These are phyloP conservation scores for Cydia splendana DNA, from an alignment of 1,140 invertebrate species.

Conservation along the genomic window DNA sequence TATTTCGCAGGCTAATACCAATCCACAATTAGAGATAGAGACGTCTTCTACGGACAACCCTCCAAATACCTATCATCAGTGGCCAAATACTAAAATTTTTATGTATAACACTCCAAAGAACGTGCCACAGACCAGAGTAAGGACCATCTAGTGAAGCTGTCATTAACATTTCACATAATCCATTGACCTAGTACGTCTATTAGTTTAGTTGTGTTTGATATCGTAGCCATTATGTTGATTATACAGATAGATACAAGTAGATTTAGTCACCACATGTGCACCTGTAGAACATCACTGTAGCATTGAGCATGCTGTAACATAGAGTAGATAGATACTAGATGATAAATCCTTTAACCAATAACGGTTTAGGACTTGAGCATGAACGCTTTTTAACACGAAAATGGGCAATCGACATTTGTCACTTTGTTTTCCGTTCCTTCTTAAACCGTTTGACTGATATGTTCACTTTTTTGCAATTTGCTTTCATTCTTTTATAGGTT, in stretches of 20 bases:
- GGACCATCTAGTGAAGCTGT: conserved; percentile 1
- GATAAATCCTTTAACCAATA: not conserved
- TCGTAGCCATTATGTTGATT: not conserved
- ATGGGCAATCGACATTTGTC: conserved; percentile 2
- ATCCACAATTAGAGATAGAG: too few species aligned
- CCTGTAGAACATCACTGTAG: not conserved
- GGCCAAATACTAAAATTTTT: too few species aligned
- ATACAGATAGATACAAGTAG: not conserved
- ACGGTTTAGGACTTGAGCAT: not conserved
- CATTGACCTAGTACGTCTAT: not conserved
- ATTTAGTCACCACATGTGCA: conserved; percentile 5
- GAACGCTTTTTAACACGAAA: conserved; percentile 3
- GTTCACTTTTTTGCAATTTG: conserved; percentile 76
- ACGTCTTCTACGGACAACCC: too few species aligned
- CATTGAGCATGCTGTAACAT: conserved; percentile 24
- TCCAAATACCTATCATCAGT: too few species aligned
- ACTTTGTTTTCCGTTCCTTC: conserved; percentile 3
- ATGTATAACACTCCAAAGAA: too few species aligned
- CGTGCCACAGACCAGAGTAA: not conserved
- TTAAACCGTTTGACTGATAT: conserved; percentile 36
- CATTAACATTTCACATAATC: too few species aligned
- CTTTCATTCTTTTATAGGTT: conserved; percentile 79
- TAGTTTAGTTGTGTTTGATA: conserved; percentile 4
- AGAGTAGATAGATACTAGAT: not conserved
- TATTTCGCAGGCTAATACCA: too few species aligned